Conservation (phyloP, 2,888 invertebrate genomes). For the Cantharis nigra region DNA sequence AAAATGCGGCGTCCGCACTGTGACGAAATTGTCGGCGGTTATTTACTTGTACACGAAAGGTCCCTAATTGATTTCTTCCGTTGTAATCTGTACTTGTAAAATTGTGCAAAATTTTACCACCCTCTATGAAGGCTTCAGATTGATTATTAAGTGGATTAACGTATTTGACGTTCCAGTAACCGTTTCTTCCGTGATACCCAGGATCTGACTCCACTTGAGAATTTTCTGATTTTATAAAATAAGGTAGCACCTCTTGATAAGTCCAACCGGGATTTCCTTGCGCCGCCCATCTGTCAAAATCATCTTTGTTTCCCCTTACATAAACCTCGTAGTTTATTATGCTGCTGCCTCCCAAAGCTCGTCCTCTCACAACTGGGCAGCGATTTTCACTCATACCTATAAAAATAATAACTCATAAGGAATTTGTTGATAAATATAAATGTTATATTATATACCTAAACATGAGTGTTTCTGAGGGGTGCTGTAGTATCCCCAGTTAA, state of each 20-base stretch:
- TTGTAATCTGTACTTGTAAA: constrained; percentile 58
- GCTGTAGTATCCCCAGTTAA: constrained; percentile 4
- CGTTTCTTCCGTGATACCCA: not conserved
- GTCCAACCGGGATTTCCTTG: not conserved
- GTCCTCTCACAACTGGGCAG: not conserved
- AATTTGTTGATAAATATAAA: not conserved
- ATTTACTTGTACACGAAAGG: constrained; percentile 66
- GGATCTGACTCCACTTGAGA: not conserved
- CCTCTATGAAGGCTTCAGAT: not conserved
- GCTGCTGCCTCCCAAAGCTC: not conserved
- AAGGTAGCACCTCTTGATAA: not conserved
- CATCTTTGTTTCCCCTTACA: not conserved
- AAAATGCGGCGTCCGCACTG: constrained; percentile 68
- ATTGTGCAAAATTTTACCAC: not conserved
- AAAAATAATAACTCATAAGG: not conserved
- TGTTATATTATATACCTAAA: not conserved
- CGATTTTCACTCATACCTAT: not conserved
- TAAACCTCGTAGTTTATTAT: not conserved
- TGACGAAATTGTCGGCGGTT: constrained; percentile 63
- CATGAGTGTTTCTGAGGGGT: not conserved
- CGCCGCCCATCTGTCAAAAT: not conserved
- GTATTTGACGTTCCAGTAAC: not conserved
- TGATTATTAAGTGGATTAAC: not conserved
- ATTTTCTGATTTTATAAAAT: not conserved
- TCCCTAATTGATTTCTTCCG: constrained; percentile 65